Evolutionary conservation across 2,113 vertebrate genomes (phyloP), one percentile per base, ranked within the genome.

Genomic region (Notothenia coriiceps): DNA sequence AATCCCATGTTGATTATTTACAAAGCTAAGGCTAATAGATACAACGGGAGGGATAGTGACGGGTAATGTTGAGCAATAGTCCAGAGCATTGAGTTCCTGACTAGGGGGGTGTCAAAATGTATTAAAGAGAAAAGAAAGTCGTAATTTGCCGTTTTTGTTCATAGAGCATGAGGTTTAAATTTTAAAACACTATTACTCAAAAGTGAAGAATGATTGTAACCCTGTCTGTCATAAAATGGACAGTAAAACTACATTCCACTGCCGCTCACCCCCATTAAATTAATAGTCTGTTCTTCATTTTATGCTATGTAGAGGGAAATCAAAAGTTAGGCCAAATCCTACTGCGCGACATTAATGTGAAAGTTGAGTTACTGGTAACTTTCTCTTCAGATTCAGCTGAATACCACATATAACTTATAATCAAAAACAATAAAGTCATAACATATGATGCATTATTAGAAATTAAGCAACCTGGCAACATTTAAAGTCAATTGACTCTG

Each of bases 1-100:
- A 88, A 47, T 85, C 57, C 35, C 88, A 91, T 90, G 50, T 25
- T 57, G 22, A 74, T 14, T 29, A 73, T 60, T 55, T 15, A 20
- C 2, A 80, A 46, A 15, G 49, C 55, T 52, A 40, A 13, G 25
- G 51, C 70, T 29, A 29, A 9, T 35, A 67, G 9, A 15, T 46
- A 44, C 4, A 0, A 18, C 4, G 50, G 25, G 20, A 62, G 49
- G 17, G 43, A 5, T 4, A 40, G 13, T 40, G 35, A 81, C 44
- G n/a, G 59, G 33, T 2, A 17, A 60, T 20, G 69, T 84, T 76
- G 70, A 64, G 86, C 83, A 88, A 91, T 57, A 76, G 46, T 47
- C 14, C 69, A 18, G 2, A 35, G 9, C 17, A 81, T 52, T 61
- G 25, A 35, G 0, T 14, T 52, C 57, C 4, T 6, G 14, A 8